Conservation (phyloP, 2,888 invertebrate genomes). For the Petrolisthes cinctipes region DNA sequence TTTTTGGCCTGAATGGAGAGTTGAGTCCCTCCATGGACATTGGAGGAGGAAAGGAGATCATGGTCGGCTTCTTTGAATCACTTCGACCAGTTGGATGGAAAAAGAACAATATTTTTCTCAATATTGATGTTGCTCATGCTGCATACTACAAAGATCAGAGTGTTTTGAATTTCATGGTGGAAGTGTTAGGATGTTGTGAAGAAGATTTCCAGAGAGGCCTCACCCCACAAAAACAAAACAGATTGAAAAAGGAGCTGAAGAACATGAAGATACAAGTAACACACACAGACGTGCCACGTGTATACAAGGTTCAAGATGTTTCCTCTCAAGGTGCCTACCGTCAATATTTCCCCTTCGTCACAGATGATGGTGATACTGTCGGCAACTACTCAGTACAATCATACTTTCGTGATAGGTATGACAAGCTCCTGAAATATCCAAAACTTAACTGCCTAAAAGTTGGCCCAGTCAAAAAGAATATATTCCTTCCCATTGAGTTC, state of each 20-base stretch:
- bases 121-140: conserved; percentile 52
- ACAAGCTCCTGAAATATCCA: conserved; percentile 75
- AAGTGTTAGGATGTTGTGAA: not conserved
- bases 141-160: conserved; percentile 57
- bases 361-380: not conserved
- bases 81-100: conserved; percentile 57
- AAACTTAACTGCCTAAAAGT: conserved; percentile 88
- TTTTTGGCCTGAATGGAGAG: conserved; percentile 29
- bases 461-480: conserved; percentile 72
- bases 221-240: not conserved
- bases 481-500: conserved; percentile 70
- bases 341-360: conserved; percentile 13
- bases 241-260: conserved; percentile 12
- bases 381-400: conserved; percentile 66
- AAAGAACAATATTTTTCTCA: conserved; percentile 18
- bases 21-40: conserved; percentile 40
- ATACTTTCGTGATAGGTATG: conserved; percentile 74
- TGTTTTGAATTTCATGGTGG: conserved; percentile 53
- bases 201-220: not conserved
- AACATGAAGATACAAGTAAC: conserved; percentile 27
- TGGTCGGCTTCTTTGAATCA: conserved; percentile 56
- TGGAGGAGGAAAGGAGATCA: conserved; percentile 51
- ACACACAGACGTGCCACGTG: conserved; percentile 7
- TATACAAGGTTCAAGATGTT: conserved; percentile 15
- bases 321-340: conserved; percentile 14